Percentiles rank a stretch among this genome's conserved stretches.
Evolutionary conservation across 92 coral and sea anemone genomes (phyloP).

Genomic region (Blastomussa wellsi): DNA sequence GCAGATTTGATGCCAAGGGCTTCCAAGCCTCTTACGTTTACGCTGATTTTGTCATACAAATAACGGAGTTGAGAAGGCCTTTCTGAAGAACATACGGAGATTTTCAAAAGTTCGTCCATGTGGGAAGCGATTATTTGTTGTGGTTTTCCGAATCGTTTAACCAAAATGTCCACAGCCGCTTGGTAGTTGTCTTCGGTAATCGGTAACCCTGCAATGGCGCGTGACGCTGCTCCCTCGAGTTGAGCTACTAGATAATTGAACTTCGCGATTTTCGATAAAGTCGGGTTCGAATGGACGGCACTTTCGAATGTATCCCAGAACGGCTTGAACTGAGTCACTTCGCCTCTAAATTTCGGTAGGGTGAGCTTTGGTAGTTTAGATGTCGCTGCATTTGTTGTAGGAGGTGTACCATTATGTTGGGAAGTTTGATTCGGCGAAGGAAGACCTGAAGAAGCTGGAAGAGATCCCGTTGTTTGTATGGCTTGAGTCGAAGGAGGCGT

Average conservation of each 20-base stretch:
- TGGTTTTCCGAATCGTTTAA: constrained; percentile 45
- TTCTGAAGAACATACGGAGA: constrained; percentile 36
- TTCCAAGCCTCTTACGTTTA: constrained; percentile 37
- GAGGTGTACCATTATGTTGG: constrained; percentile 6
- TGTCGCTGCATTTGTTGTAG: not conserved
- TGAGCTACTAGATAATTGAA: constrained; percentile 37
- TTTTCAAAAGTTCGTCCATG: constrained; percentile 58
- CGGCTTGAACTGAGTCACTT: constrained; percentile 33
- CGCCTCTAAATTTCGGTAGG: constrained; percentile 48
- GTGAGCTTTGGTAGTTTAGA: constrained; percentile 46
- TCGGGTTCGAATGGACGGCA: constrained; percentile 23
- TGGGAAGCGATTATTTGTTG: constrained; percentile 53
- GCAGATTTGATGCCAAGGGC: constrained; percentile 34
- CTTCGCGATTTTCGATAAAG: constrained; percentile 27
- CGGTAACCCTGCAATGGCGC: constrained; percentile 47
- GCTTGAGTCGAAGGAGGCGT: constrained; percentile 10
- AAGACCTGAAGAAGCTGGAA: constrained; percentile 1
- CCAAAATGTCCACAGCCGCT: constrained; percentile 32
- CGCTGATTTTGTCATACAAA: constrained; percentile 57
- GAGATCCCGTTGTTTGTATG: constrained; percentile 2
- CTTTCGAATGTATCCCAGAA: constrained; percentile 49
- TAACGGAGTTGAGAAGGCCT: constrained; percentile 25
- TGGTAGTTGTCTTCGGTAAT: constrained; percentile 42
- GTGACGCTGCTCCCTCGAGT: constrained; percentile 43
- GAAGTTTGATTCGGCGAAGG: constrained; percentile 12